Evolutionary conservation across 2,113 vertebrate species (phyloP), one percentile per base, ranked within the genome.

Genomic region (Lepisosteus osseus): DNA sequence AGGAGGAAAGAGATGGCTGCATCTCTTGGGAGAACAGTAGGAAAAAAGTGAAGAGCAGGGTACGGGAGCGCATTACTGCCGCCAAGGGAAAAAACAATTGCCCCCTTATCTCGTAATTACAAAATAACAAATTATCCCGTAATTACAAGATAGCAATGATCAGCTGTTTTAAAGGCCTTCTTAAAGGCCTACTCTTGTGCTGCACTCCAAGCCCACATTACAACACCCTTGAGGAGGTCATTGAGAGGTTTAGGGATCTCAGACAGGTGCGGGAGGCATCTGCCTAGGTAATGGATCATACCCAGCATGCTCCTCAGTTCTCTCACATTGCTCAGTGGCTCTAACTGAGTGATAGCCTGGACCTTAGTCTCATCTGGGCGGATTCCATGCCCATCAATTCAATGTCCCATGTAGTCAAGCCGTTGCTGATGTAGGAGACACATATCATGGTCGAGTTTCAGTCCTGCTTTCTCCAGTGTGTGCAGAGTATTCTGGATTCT

Each of bases 201-300:
- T 29, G 29, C 29, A 29, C 29, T 29, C 29, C 29, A 29, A 29
- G 29, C 29, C 29, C 29, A 29, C 29, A 29, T 29, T 29, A 29
- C 29, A 29, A 29, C 29, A 29, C 29, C 29, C 55, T 72, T 72
- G 7, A 72, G 71, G 40, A 72, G 63, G 47, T 72, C 71, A 7
- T 67, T 72, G 8, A 66, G 64, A n/a, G 41, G 54, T 54, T 41
- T 72, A 11, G 54, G 2, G 9, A 17, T 6, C 6, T 59, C 71
- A 13, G 64, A 72, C 54, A 72, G 54, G 71, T 61, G 43, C 0
- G 70, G 51, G 13, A 72, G 62, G 40, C 40, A 71, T 13, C 69
- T 63, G 13, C 69, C 69, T 3, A 71, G 61, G 61, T 63, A 71
- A 54, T 71, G 69, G 15, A 70, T 44, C 57, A 61, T 70, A 7